These are phyloP conservation scores for Chrysina gloriosa DNA, from an alignment of 2,888 invertebrate species.

Conservation along the genomic window DNA sequence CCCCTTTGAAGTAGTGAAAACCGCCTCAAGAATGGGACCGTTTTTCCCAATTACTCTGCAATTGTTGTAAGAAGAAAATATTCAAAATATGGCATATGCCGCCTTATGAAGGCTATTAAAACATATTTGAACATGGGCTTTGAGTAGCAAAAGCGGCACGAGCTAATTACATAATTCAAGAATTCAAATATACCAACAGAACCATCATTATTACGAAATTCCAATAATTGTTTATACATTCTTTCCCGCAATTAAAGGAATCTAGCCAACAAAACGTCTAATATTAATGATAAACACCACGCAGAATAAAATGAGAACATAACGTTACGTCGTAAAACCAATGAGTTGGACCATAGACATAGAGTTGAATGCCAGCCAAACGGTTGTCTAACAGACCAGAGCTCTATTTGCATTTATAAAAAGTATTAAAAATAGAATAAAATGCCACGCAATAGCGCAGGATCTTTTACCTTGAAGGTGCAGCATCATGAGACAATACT, in stretches of 20 bases:
- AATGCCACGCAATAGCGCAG: background rate
- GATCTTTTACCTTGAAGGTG: background rate
- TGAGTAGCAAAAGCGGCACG: too few species aligned
- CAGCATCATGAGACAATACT: background rate
- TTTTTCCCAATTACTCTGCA: too few species aligned
- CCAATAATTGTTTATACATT: background rate
- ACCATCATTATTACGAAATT: too few species aligned
- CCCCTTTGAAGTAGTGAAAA: too few species aligned
- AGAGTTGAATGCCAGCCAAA: constrained; percentile 1
- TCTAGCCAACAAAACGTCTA: background rate
- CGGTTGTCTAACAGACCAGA: background rate
- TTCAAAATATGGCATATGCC: too few species aligned
- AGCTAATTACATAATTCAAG: too few species aligned
- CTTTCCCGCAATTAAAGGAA: background rate
- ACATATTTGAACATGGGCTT: too few species aligned
- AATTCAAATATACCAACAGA: too few species aligned
- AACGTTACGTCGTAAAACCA: constrained; percentile 6
- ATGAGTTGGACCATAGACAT: background rate
- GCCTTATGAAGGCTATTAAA: too few species aligned
- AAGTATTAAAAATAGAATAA: constrained; percentile 14
- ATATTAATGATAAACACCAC: background rate
- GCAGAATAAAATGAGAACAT: background rate
- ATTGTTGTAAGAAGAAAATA: too few species aligned
- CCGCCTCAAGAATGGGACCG: too few species aligned
- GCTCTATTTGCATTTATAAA: constrained; percentile 9